Conservation (phyloP, 2,113 vertebrate genomes). For the Seriola rivoliana region DNA sequence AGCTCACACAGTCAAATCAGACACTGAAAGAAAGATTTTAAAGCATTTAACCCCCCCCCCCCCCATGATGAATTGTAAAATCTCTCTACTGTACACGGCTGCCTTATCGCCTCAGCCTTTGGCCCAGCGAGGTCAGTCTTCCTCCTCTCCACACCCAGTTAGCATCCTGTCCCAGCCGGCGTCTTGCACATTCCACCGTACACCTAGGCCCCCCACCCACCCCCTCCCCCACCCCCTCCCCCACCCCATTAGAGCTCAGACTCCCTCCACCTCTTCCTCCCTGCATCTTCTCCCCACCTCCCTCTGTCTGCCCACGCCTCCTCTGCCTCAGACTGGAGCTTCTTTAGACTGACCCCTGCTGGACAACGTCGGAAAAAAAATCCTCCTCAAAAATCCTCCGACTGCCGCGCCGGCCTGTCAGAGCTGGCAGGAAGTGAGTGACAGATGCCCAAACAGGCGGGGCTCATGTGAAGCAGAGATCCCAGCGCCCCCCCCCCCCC, state of each 20-base stretch:
- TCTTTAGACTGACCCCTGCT: conserved; percentile 65
- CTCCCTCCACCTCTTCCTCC: conserved; percentile 21
- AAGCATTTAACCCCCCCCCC: too few species aligned
- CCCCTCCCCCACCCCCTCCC: neutral
- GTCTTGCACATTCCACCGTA: conserved; percentile 59
- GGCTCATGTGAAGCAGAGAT: conserved; percentile 12
- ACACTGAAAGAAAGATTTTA: too few species aligned
- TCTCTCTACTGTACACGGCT: neutral
- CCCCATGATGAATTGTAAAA: conserved; percentile 8
- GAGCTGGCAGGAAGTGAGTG: conserved; percentile 34
- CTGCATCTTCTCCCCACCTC: conserved; percentile 15
- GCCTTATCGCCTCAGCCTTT: conserved; percentile 19
- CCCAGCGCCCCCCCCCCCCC: neutral
- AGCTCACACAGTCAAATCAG: too few species aligned
- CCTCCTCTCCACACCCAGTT: conserved; percentile 54
- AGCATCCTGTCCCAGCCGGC: conserved; percentile 47
- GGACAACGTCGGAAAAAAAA: conserved; percentile 33
- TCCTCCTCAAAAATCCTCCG: neutral
- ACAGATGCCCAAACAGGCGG: conserved; percentile 33
- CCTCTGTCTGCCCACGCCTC: neutral
- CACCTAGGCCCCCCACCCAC: conserved; percentile 24
- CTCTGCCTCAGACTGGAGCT: neutral
- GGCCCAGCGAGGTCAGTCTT: conserved; percentile 26
- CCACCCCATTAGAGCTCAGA: neutral
- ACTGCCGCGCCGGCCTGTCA: neutral